Percentiles rank a stretch among this genome's conserved stretches.
Evolutionary conservation across 2,888 invertebrate genomes (phyloP).

Genomic region (Spialia ferax): DNA sequence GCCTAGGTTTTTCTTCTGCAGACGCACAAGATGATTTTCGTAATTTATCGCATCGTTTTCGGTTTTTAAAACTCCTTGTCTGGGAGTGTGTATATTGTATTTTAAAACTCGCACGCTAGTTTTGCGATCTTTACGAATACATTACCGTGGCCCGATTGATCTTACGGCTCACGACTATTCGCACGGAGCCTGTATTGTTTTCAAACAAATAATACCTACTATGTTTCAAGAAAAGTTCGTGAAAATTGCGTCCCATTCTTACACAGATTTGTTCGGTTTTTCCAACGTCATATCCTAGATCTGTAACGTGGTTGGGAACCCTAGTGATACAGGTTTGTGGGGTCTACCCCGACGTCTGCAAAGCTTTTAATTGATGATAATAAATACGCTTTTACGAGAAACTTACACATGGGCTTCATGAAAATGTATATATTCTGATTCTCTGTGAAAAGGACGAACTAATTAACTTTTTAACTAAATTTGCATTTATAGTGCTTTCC

Average conservation of each 20-base stretch:
- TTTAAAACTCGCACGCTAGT: too few species aligned
- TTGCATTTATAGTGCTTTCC: conserved; percentile 28
- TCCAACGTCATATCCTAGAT: background rate
- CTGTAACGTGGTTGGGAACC: conserved; percentile 56
- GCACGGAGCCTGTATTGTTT: too few species aligned
- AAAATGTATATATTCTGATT: conserved; percentile 39
- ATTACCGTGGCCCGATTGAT: too few species aligned
- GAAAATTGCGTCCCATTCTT: background rate
- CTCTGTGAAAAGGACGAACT: conserved; percentile 19
- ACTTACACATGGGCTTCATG: conserved; percentile 35
- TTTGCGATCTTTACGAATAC: too few species aligned
- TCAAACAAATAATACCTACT: too few species aligned
- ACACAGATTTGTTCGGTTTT: background rate
- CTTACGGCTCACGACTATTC: too few species aligned
- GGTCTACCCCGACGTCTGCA: conserved; percentile 35
- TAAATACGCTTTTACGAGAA: conserved; percentile 37
- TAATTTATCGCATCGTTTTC: too few species aligned
- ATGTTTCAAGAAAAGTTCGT: too few species aligned
- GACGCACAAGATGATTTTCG: background rate
- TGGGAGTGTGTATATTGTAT: too few species aligned
- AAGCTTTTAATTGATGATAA: conserved; percentile 42
- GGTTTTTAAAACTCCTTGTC: too few species aligned
- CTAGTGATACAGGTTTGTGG: conserved; percentile 42
- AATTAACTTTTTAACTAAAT: conserved; percentile 37
- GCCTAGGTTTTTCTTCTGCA: background rate